Evolutionary conservation across 2,888 invertebrate genomes (phyloP).

Genomic region (Archips xylosteana): DNA sequence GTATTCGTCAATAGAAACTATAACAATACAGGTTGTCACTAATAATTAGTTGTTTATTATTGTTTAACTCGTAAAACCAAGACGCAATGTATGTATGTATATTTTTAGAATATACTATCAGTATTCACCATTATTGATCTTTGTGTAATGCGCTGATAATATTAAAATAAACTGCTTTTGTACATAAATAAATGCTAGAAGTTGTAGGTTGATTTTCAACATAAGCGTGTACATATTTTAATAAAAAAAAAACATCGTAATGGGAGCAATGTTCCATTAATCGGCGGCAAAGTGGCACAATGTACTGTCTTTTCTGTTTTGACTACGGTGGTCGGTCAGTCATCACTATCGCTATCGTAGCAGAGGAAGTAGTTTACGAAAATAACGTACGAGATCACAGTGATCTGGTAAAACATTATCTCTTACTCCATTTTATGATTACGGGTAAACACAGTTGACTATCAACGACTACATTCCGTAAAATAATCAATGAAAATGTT

Average conservation of each 20-base stretch:
- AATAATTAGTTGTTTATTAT: too few relatives aligned
- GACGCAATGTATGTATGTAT: too few relatives aligned
- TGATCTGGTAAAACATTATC: slow-evolving; percentile 33
- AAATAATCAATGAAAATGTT: slow-evolving; percentile 1
- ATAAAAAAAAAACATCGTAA: not conserved
- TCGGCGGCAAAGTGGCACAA: slow-evolving; percentile 30
- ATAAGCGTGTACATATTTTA: not conserved
- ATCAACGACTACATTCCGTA: not conserved
- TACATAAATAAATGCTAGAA: not conserved
- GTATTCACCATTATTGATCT: not conserved
- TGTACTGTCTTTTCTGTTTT: slow-evolving; percentile 36
- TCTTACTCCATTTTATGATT: slow-evolving; percentile 20
- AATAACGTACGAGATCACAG: slow-evolving; percentile 34
- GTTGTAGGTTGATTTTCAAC: not conserved
- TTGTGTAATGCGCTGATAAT: not conserved
- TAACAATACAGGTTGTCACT: too few relatives aligned
- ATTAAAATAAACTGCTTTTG: not conserved
- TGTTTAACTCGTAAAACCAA: too few relatives aligned
- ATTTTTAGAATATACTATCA: too few relatives aligned
- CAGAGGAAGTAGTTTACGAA: slow-evolving; percentile 30
- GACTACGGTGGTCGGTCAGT: slow-evolving; percentile 20
- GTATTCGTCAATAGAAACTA: too few relatives aligned
- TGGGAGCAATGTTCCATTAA: slow-evolving; percentile 19
- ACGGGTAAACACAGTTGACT: slow-evolving; percentile 16
- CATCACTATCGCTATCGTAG: slow-evolving; percentile 23